A percentile compares a stretch with the other conserved stretches of the same genome.
Evolutionary conservation across 2,113 vertebrate species (phyloP).

Genomic region (Ifrita kowaldi): DNA sequence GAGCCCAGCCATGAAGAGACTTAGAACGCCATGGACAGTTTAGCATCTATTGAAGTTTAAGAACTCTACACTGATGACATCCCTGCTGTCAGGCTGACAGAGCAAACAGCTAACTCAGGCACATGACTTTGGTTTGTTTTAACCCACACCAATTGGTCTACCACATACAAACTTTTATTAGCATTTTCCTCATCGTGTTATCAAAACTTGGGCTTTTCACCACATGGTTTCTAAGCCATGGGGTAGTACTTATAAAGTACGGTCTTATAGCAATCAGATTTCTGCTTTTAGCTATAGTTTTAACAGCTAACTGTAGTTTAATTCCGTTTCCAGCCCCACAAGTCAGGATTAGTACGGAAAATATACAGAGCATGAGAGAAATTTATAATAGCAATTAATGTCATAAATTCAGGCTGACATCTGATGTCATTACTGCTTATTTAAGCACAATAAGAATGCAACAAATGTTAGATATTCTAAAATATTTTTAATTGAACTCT

Average conservation of each 20-base stretch:
- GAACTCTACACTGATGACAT: neutral
- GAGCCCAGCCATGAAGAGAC: neutral
- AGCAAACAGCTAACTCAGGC: neutral
- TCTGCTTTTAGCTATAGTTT: neutral
- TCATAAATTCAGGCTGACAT: neutral
- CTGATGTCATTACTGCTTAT: neutral
- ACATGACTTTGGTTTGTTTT: neutral
- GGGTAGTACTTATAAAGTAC: neutral
- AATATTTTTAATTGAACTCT: neutral
- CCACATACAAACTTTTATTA: neutral
- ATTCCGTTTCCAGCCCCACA: neutral
- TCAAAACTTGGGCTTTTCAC: neutral
- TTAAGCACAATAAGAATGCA: neutral
- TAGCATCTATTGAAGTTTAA: neutral
- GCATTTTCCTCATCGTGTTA: neutral
- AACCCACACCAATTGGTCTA: neutral
- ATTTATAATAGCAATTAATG: neutral
- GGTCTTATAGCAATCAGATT: neutral
- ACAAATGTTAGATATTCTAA: slow-evolving; percentile 20
- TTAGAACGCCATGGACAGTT: neutral
- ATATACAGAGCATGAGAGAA: neutral
- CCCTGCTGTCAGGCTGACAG: neutral
- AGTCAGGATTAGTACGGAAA: neutral
- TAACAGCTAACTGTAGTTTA: neutral
- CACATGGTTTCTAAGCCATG: neutral